Evolutionary conservation across 2,888 invertebrate species (phyloP).

Genomic region (Steinernema scapterisci): DNA sequence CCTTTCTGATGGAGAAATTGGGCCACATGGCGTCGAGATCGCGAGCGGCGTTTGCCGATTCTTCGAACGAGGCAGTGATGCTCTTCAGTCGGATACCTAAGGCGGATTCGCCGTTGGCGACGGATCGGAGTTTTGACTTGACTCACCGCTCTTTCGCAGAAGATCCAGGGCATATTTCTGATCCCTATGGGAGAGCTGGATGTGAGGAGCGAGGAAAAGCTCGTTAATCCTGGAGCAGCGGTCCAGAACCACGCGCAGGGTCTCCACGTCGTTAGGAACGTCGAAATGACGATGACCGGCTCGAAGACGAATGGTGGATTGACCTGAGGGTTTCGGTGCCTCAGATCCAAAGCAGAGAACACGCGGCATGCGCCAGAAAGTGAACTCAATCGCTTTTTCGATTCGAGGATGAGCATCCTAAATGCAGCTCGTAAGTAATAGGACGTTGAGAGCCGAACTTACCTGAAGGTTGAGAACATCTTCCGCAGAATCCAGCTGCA

Average conservation of each 20-base stretch:
- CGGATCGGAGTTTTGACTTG: background rate
- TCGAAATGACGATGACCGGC: background rate
- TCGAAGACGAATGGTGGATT: background rate
- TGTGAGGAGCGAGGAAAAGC: background rate
- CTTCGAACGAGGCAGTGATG: background rate
- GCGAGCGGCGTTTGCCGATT: background rate
- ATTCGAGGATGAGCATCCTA: background rate
- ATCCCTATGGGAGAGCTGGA: background rate
- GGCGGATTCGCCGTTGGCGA: conserved; percentile 13
- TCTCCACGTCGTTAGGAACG: conserved; percentile 3
- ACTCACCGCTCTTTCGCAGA: conserved; percentile 7
- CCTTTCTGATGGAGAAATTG: background rate
- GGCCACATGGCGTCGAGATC: background rate
- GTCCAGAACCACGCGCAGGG: background rate
- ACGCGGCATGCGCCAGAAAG: background rate
- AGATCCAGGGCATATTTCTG: conserved; percentile 6
- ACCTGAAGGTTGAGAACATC: conserved; percentile 32
- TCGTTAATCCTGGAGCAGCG: background rate
- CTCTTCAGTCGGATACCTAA: conserved; percentile 15
- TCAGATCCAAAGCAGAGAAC: conserved; percentile 1
- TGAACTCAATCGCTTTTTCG: background rate
- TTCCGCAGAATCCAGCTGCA: conserved; percentile 18
- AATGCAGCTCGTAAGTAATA: background rate
- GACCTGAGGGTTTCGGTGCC: background rate
- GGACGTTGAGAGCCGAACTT: background rate